Base-by-base conservation (phyloP, 2,113 vertebrate genomes). In the Pagrus major region DNA sequence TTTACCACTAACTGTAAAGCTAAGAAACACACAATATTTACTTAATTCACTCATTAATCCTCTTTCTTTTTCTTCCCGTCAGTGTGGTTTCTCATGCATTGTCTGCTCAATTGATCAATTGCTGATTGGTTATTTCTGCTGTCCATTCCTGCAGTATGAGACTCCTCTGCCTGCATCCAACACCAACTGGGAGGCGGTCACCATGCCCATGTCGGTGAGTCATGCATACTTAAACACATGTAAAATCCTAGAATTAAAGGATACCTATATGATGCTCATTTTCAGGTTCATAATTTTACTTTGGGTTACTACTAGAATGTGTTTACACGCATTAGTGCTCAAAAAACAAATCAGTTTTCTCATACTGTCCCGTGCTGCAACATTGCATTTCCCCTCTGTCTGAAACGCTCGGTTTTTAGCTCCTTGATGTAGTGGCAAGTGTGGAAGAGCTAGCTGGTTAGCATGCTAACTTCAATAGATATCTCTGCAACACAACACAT, bases 131-230 rank as follows among this genome's bases (percentile, higher is more conserved):
- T n/a, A 33, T 75, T 60, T 66, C 49, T 76, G 44, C 29, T 71
- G 55, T 80, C 2, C 5, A 14, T 60, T 49, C 23, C 61, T 49
- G 9, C 77, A 93, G 92, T 49, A 77, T 16, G 84, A 88, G 12
- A n/a, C 83, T 33, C 60, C 81, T 55, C 46, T 80, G 39, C 75
- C 87, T 71, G 83, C 86, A 27, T 88, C 86, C 42, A 86, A 83
- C 25, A 89, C 60, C 64, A 93, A 93, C 84, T 92, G 88, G 89
- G 92, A 91, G 68, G 84, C 83, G 5, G 82, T 87, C 59, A 88
- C 90, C 1, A 8, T 54, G 52, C 64, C 60, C 15, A 65, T 91
- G 81, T 71, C 18, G 91, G 93, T 94, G 60, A 89, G 91, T 88
- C 71, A 18, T 37, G 14, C 29, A 55, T 29, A 58, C 41, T 56